Evolutionary conservation across 2,888 invertebrate species (phyloP), one percentile per base, ranked within the genome.

Genomic region (Eupithecia subfuscata): DNA sequence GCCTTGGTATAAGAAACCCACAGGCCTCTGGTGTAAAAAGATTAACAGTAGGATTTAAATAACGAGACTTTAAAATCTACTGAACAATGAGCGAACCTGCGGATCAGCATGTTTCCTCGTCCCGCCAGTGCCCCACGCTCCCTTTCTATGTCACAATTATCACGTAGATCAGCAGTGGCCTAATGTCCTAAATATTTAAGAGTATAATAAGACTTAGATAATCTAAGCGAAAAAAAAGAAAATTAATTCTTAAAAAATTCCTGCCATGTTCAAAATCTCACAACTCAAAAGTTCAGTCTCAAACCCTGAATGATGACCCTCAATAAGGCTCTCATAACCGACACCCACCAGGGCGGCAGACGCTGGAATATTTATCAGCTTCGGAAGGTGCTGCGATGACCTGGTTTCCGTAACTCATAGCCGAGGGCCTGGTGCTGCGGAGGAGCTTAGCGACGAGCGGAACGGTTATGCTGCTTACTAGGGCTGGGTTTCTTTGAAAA

Each of bases 391-490:
- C 71, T 63, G 60, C 65, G 45, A 74, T 77, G 77, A 74, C 77
- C 77, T 77, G 74, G 77, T 77, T 77, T 77, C 74, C 77, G 74
- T 75, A 71, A 72, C 74, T 71, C 74, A 77, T 77, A 77, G 75
- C 74, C 52, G 34, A 43, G 14, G 63, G 60, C 22, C 11, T 16
- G 4, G 40, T 67, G 30, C 30, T 45, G 4, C 4, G 22, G 18
- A 73, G 12, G 9, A 63, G 69, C 69, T 45, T 30, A 69, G 69
- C 74, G 71, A 72, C 16, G n/a, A 69, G 74, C 74, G 43, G 9
- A 70, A 70, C 63, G 34, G 18, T 45, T 63, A 65, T 68, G 22
- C 11, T 37, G 34, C 43, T 48, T 64, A 56, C 2, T 56, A 14
- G 6, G 22, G 60, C 1, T 11, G 56, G 22, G 11, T 8, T 56